Evolutionary conservation across 2,113 vertebrate genomes (phyloP), one percentile per base, ranked within the genome.

Genomic region (Ammodytes dubius): DNA sequence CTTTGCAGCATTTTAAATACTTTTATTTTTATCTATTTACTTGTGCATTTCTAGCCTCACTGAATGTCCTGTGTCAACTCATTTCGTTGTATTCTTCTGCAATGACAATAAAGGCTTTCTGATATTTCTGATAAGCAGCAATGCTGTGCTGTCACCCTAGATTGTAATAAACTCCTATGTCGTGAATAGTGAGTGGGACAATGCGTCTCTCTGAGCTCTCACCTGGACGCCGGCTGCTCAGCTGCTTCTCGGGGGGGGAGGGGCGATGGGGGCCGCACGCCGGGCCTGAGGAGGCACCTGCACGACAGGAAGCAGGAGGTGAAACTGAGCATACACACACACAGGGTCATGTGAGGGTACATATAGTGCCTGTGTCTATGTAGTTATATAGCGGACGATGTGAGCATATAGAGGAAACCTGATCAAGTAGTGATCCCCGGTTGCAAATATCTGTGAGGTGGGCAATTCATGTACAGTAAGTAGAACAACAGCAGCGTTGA

Each of bases 231-330:
- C 91, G 96, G 14, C 0, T 56, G 42, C 90, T 96, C 83, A 93
- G 93, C 80, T 92, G 96, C 60, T 99, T 99, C 93, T 99, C 98
- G 0, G 97, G 97, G 5, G 97, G 96, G 97, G 98, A 0, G 98
- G 98, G 0, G 96, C 96, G 79, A 96, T 11, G 0, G 98, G 98
- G 46, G 97, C 97, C 0, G 96, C 95, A 10, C 96, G 95, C 4
- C 94, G 95, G 67, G 96, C 80, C 88, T 99, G 98, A 37, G 96
- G 95, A 1, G 96, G 95, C 80, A 99, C 95, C 98, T 99, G 46
- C 79, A 84, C 74, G 74, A 69, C 79, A 83, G 5, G 85, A 54
- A 12, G 7, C 14, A 56, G 35, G 61, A 73, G 0, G 11, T 60
- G 53, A 75, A 57, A 63, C 1, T 13, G n/a, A 40, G 9, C 5